Evolutionary conservation across 2,113 vertebrate species (phyloP).

Genomic region (Amphiprion ocellaris): DNA sequence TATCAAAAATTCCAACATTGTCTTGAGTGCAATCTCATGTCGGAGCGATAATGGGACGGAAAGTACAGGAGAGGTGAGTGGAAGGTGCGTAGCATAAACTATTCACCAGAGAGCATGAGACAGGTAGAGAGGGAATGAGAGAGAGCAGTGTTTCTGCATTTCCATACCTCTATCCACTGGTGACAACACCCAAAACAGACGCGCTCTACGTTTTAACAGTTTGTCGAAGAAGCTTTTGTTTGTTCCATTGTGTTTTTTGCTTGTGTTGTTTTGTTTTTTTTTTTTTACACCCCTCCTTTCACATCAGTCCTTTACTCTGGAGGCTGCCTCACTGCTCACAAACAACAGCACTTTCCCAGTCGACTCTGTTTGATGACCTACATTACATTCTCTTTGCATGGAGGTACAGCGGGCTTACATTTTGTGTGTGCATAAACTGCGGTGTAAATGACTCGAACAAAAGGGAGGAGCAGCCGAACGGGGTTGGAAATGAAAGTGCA

Average conservation of each 20-base stretch:
- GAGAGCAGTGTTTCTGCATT: conserved; percentile 65
- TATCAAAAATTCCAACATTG: conserved; percentile 87
- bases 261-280: conserved; percentile 43
- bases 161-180: conserved; percentile 64
- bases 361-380: conserved; percentile 82
- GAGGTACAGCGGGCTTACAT: conserved; percentile 74
- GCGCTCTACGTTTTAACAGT: conserved; percentile 78
- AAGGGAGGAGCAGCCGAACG: conserved; percentile 64
- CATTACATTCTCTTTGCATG: conserved; percentile 82
- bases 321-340: conserved; percentile 69
- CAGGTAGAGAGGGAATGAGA: conserved; percentile 64
- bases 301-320: conserved; percentile 73
- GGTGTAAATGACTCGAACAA: conserved; percentile 78
- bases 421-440: conserved; percentile 75
- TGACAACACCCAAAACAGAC: conserved; percentile 77
- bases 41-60: conserved; percentile 78
- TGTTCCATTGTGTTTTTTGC: conserved; percentile 75
- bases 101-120: conserved; percentile 80
- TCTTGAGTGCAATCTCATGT: conserved; percentile 88
- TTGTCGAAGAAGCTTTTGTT: conserved; percentile 82
- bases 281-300: conserved; percentile 57
- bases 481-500: conserved; percentile 71
- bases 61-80: conserved; percentile 70
- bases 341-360: conserved; percentile 77
- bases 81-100: conserved; percentile 78